A percentile compares a stretch with the other conserved stretches of the same genome.
phyloP scores from a whole-genome alignment of 2,113 vertebrate species.

The Brevimyrus niger region DNA sequence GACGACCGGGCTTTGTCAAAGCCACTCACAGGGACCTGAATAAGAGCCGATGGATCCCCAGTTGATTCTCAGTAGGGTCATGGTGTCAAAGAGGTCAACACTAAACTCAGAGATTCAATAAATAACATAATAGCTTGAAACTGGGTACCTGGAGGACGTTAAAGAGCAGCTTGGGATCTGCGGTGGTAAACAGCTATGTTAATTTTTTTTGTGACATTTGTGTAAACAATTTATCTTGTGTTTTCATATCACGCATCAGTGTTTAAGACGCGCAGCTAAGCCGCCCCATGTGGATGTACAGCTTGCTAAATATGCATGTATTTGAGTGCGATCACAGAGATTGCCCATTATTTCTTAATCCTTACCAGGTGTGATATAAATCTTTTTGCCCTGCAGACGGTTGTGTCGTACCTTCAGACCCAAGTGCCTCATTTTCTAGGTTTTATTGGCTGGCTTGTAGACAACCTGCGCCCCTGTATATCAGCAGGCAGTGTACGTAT shows the following conservation, averaged over 20 bases:
- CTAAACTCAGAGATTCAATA: neutral
- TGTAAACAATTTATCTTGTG: neutral
- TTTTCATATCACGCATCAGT: neutral
- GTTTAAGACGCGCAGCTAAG: neutral
- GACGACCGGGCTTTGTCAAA: neutral
- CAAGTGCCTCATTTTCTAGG: neutral
- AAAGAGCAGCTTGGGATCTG: neutral
- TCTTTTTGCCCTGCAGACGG: neutral
- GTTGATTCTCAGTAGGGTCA: neutral
- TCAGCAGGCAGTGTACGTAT: neutral
- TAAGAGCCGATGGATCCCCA: neutral
- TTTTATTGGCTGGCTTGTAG: neutral
- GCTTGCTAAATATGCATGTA: neutral
- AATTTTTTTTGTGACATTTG: slow-evolving; percentile 2
- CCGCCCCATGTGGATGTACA: neutral
- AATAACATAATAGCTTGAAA: neutral
- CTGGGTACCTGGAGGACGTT: neutral
- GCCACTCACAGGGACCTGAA: neutral
- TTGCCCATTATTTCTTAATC: neutral
- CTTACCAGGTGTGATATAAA: slow-evolving; percentile 6
- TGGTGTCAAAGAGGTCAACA: neutral
- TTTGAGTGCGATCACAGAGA: neutral
- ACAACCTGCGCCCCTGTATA: neutral
- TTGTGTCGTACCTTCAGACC: neutral
- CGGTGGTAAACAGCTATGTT: neutral